A percentile compares a stretch with the other conserved stretches of the same genome.
Evolutionary conservation across 2,797 vertebrate genomes (phyloP).

Genomic region (Scolopax rusticola): DNA sequence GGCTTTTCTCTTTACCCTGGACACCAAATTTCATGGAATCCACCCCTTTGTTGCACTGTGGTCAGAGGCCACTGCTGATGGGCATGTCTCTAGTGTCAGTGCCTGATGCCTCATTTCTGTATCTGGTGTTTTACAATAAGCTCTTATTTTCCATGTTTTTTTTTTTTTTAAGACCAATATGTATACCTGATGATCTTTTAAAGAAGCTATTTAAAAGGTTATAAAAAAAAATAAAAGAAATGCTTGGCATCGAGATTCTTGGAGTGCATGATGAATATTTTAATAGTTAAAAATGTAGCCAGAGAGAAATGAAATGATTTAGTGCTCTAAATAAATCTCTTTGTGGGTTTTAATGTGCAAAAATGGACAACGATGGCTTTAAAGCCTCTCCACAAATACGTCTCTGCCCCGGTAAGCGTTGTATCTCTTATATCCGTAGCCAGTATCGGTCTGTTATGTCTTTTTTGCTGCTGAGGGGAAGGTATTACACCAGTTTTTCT

Average conservation of each 20-base stretch:
- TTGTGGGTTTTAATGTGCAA: conserved; percentile 86
- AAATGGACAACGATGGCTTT: conserved; percentile 79
- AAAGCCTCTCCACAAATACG: conserved; percentile 71
- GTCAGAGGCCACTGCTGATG: not conserved
- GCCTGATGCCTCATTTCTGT: conserved; percentile 26
- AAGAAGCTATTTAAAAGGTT: conserved; percentile 76
- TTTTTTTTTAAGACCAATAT: conserved; percentile 56
- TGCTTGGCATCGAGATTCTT: conserved; percentile 76
- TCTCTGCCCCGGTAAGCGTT: conserved; percentile 52
- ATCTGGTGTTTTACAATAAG: conserved; percentile 49
- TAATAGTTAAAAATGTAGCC: conserved; percentile 83
- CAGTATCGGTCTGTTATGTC: conserved; percentile 54
- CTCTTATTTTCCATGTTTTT: conserved; percentile 13
- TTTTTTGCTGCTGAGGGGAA: conserved; percentile 42
- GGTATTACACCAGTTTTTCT: conserved; percentile 12
- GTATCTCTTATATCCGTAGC: conserved; percentile 40
- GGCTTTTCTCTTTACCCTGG: not conserved
- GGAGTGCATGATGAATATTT: conserved; percentile 88
- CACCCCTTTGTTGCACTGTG: not conserved
- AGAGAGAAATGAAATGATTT: conserved; percentile 80
- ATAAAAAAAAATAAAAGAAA: conserved; percentile 69
- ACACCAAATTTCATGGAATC: not conserved
- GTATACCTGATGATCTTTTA: conserved; percentile 74
- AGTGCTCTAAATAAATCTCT: conserved; percentile 83
- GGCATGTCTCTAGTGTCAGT: not conserved